phyloP scores from a whole-genome alignment of 23 tunicate genomes.

The Halocynthia roretzi region DNA sequence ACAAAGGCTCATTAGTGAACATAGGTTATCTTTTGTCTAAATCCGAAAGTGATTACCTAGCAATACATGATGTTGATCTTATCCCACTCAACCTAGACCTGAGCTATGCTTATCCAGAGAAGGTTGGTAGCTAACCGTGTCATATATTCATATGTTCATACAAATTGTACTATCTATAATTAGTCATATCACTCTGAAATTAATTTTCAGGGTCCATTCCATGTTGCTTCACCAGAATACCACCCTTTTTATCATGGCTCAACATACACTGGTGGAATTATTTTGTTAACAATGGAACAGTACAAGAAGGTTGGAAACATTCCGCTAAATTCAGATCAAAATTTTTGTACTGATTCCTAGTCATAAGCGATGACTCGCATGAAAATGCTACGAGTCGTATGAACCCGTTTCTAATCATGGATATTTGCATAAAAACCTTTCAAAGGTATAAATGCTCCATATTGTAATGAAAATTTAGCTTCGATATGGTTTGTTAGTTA shows the following conservation, averaged over 20 bases:
- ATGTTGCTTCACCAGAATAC: conserved; percentile 89
- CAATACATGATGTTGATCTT: conserved; percentile 30
- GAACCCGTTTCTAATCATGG: too few species aligned
- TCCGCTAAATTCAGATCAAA: background rate
- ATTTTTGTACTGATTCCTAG: background rate
- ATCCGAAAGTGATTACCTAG: conserved; percentile 22
- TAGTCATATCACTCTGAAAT: background rate
- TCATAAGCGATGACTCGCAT: too few species aligned
- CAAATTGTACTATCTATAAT: too few species aligned
- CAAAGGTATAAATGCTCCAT: too few species aligned
- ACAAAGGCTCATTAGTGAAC: conserved; percentile 23
- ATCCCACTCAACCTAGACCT: conserved; percentile 19
- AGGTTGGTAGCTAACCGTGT: background rate
- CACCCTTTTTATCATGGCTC: conserved; percentile 81
- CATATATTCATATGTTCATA: background rate
- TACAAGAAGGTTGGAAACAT: conserved; percentile 33
- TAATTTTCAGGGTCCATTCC: conserved; percentile 66
- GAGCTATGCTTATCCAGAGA: conserved; percentile 16
- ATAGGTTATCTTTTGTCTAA: conserved; percentile 30
- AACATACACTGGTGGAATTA: conserved; percentile 83
- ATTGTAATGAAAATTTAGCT: too few species aligned
- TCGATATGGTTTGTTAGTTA: too few species aligned
- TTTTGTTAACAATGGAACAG: conserved; percentile 65
- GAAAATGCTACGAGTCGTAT: too few species aligned
- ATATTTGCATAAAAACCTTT: too few species aligned